phyloP scores from a whole-genome alignment of 2,888 invertebrate species.

The Callimorpha dominula region DNA sequence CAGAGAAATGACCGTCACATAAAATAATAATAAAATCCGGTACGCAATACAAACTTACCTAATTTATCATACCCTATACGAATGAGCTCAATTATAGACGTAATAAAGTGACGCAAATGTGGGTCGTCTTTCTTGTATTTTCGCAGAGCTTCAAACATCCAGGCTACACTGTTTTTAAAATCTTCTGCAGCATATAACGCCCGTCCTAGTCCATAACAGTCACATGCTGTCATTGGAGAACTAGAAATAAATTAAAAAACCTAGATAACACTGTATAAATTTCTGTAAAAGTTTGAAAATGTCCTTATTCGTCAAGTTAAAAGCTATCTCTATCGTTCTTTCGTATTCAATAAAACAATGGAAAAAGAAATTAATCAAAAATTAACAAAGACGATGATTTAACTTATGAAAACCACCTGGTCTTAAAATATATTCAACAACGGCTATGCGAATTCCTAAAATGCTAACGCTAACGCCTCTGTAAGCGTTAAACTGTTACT shows the following conservation, averaged over 20 bases:
- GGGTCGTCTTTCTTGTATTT: neutral
- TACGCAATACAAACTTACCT: neutral
- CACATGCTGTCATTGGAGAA: slow-evolving; percentile 3
- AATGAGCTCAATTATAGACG: neutral
- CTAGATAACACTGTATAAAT: neutral
- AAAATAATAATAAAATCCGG: neutral
- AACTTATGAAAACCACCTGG: too few relatives aligned
- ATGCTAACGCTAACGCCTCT: too few relatives aligned
- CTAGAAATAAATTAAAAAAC: slow-evolving; percentile 3
- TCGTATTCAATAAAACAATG: neutral
- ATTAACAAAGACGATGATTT: too few relatives aligned
- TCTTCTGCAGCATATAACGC: neutral
- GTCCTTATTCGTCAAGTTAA: neutral
- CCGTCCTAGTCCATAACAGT: slow-evolving; percentile 5
- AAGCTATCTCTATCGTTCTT: neutral
- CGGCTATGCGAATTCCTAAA: too few relatives aligned
- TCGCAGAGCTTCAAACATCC: slow-evolving; percentile 9
- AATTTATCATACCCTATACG: neutral
- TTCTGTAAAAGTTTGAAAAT: neutral
- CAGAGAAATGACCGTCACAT: neutral
- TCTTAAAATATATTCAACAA: too few relatives aligned
- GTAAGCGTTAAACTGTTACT: too few relatives aligned
- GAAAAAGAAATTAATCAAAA: too few relatives aligned
- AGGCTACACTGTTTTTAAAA: neutral
- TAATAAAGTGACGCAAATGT: neutral